Conservation (phyloP, 2,888 invertebrate genomes). For the Cybosia mesomella region DNA sequence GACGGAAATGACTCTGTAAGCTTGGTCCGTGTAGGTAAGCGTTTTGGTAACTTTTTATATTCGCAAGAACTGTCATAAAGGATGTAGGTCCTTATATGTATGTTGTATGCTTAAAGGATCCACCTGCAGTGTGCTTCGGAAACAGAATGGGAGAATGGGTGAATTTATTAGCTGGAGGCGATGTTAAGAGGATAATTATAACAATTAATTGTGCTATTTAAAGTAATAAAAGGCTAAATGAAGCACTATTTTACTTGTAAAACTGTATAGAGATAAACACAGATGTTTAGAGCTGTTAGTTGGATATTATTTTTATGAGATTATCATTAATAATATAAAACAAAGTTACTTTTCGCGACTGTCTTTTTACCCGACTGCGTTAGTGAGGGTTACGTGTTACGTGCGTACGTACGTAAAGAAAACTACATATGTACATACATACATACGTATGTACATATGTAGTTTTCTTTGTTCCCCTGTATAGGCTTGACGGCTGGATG, state of each 20-base stretch:
- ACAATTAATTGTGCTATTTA: constrained; percentile 26
- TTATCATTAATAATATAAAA: too few species aligned
- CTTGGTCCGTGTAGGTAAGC: background rate
- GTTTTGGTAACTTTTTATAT: constrained; percentile 38
- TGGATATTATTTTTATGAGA: too few species aligned
- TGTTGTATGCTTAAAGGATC: constrained; percentile 43
- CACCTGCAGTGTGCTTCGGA: constrained; percentile 33
- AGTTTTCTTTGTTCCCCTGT: too few species aligned
- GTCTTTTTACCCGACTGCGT: too few species aligned
- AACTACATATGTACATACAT: too few species aligned
- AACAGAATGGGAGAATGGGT: constrained; percentile 16
- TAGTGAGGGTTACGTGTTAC: too few species aligned
- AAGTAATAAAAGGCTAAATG: constrained; percentile 20
- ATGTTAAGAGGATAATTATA: constrained; percentile 38
- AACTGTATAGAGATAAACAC: background rate
- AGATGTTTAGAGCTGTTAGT: background rate
- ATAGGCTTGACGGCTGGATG: too few species aligned
- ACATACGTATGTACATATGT: too few species aligned
- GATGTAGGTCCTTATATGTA: constrained; percentile 33
- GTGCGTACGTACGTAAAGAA: too few species aligned
- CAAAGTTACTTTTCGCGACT: too few species aligned
- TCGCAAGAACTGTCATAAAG: constrained; percentile 43
- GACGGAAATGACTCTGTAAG: background rate
- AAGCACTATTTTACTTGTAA: too few species aligned
- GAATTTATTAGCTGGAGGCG: constrained; percentile 38